Base-by-base conservation (phyloP, 1,140 invertebrate species). In the Apis cerana region DNA sequence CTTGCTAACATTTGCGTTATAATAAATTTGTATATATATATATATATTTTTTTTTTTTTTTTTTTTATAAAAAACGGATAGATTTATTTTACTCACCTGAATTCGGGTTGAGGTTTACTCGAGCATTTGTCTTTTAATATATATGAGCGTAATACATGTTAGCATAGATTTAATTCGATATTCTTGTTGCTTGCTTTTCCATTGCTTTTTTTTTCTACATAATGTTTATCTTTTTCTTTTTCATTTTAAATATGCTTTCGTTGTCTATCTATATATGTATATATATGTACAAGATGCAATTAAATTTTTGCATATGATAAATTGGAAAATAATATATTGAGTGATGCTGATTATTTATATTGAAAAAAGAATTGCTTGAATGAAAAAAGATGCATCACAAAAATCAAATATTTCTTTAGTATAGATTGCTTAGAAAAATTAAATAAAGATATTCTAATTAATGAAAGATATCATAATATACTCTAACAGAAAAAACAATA, bases 31-130 rank as follows among this genome's bases (percentile, higher is more conserved):
- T 86, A 87, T 43, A 21, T 77, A 43, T 43, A 43, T 43, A 43
- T 43, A 43, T 43, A 43, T 43, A 43, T 43, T 43, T 7, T 43
- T 43, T 43, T 43, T 7, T 80, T 52, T 64, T 74, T 80, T 69
- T 84, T 85, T 62, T 33, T 86, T 80, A 68, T 58, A 90, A 91
- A 90, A 88, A 91, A 92, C 89, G 85, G 87, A 92, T 91, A 92
- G 85, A 92, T 92, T 92, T 87, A 88, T 92, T 90, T 93, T 93
- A 93, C 92, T 93, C 92, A 93, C 92, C 92, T 93, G 91, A 89
- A 78, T 84, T 89, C 88, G 88, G 81, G 90, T 91, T 92, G 92
- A 89, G 89, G 91, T 91, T 85, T 92, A 91, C 91, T 92, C 91
- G 92, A 92, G 85, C 91, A 89, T 92, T 92, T 91, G 85, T 88